phyloP scores from a whole-genome alignment of 2,888 invertebrate species.

The Drosophila helvetica region DNA sequence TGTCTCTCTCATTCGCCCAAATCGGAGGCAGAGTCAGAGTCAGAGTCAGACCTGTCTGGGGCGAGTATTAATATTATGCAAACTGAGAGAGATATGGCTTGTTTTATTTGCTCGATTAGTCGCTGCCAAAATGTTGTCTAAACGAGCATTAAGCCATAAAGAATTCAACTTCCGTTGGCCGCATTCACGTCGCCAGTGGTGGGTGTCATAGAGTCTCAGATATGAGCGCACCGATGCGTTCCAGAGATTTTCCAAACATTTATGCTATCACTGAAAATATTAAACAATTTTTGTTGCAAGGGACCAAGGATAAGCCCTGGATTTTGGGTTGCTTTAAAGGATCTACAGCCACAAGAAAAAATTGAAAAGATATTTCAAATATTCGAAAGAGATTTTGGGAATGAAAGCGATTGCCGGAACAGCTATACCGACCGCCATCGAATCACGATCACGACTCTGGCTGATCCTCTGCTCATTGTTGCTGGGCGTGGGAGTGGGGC shows the following conservation, averaged over 20 bases:
- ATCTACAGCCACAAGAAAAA: too few relatives aligned
- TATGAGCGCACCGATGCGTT: background rate
- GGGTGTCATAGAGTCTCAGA: background rate
- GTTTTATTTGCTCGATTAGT: slow-evolving; percentile 60
- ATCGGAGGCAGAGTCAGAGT: background rate
- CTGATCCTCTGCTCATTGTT: slow-evolving; percentile 10
- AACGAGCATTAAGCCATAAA: slow-evolving; percentile 53
- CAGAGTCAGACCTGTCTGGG: slow-evolving; percentile 22
- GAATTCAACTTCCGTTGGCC: slow-evolving; percentile 57
- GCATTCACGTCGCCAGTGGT: background rate
- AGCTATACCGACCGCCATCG: background rate
- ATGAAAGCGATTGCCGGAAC: background rate
- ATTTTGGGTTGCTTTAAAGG: background rate
- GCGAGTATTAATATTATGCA: slow-evolving; percentile 40
- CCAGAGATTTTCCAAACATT: background rate
- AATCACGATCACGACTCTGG: slow-evolving; percentile 21
- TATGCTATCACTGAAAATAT: background rate
- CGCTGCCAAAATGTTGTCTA: slow-evolving; percentile 53
- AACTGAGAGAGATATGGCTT: slow-evolving; percentile 49
- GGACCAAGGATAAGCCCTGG: too few relatives aligned
- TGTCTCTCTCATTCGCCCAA: slow-evolving; percentile 4
- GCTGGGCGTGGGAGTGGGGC: background rate
- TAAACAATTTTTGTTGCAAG: background rate
- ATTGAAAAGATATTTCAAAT: too few relatives aligned
- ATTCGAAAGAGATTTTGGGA: background rate